phyloP scores from a whole-genome alignment of 2,797 vertebrate species.

The Galaxias olidus region DNA sequence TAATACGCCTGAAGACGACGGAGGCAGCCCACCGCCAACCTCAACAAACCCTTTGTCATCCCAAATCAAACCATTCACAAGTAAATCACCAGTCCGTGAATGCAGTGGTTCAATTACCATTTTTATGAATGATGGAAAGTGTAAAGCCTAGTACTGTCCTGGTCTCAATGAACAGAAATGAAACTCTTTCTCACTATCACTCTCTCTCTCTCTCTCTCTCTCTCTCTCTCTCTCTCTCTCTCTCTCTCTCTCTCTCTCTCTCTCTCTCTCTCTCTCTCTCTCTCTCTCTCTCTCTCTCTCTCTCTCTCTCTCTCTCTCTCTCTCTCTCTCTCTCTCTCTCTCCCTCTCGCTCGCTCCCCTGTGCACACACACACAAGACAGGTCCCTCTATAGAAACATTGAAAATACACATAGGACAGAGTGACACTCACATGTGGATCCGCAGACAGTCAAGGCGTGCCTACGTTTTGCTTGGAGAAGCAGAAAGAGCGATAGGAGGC shows the following conservation, averaged over 20 bases:
- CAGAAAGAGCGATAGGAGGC: slow-evolving; percentile 73
- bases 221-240: no score
- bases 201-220: no score
- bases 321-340: background rate
- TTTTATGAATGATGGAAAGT: no score
- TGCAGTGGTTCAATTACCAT: no score
- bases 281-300: slow-evolving; percentile 3
- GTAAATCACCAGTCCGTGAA: no score
- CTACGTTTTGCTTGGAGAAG: slow-evolving; percentile 77
- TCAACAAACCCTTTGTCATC: background rate
- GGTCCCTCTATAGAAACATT: slow-evolving; percentile 45
- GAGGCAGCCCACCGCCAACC: slow-evolving; percentile 6
- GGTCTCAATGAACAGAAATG: no score
- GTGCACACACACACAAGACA: slow-evolving; percentile 14
- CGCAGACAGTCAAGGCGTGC: slow-evolving; percentile 58
- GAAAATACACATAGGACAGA: slow-evolving; percentile 53
- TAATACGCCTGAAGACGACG: no score
- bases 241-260: no score
- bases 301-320: slow-evolving; percentile 1
- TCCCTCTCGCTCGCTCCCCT: slow-evolving; percentile 2
- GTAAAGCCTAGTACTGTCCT: no score
- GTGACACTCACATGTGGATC: slow-evolving; percentile 75
- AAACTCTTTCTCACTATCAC: background rate
- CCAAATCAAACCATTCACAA: no score
- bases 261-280: background rate